Conservation (phyloP, 2,888 invertebrate genomes). For the Pammene aurita region DNA sequence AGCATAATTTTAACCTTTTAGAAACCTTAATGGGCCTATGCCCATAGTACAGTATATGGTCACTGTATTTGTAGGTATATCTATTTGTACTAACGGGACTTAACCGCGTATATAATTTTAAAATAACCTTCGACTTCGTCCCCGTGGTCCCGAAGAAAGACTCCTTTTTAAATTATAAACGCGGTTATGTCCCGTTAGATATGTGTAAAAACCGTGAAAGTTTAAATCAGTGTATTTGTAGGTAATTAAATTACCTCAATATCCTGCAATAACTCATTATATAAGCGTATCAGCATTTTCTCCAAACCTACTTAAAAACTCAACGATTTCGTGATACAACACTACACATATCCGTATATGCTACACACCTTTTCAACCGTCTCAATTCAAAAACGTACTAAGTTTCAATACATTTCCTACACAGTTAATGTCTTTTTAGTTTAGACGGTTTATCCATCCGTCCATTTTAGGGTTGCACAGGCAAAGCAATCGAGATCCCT, state of each 20-base stretch:
- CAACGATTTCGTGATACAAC: conserved; percentile 14
- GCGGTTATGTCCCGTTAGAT: too few relatives aligned
- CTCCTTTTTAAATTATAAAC: too few relatives aligned
- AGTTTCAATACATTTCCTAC: not conserved
- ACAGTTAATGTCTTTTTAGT: not conserved
- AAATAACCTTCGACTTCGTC: too few relatives aligned
- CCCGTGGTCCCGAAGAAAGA: too few relatives aligned
- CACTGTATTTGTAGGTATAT: too few relatives aligned
- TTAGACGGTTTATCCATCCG: conserved; percentile 3
- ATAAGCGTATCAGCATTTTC: not conserved
- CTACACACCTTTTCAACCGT: not conserved
- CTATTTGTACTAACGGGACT: too few relatives aligned
- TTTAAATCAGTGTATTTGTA: not conserved
- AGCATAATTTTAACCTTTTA: too few relatives aligned
- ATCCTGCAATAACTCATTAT: not conserved
- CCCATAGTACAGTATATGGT: too few relatives aligned
- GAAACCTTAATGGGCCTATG: too few relatives aligned
- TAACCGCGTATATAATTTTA: too few relatives aligned
- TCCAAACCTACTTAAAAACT: conserved; percentile 5
- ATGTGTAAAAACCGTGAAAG: too few relatives aligned
- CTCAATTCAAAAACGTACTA: not conserved
- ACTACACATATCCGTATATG: conserved; percentile 10
- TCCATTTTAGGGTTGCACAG: conserved; percentile 32
- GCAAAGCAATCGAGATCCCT: conserved; percentile 40
- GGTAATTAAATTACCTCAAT: not conserved